These are phyloP conservation scores for Aromia moschata DNA, from an alignment of 2,888 invertebrate genomes.

Conservation along the genomic window DNA sequence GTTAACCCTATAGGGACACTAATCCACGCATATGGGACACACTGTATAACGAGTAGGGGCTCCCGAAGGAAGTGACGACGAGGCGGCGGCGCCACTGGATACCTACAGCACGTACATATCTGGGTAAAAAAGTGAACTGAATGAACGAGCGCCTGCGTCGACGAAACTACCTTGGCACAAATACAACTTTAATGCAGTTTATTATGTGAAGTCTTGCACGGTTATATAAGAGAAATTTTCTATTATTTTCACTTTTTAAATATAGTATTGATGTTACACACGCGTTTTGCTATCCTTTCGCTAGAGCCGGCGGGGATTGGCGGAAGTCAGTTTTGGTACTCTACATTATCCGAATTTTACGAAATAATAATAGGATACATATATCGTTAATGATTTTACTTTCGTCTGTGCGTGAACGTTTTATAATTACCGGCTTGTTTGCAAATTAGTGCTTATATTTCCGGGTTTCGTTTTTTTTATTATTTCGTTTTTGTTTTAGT, in stretches of 20 bases:
- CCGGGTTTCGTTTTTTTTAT: conserved; percentile 11
- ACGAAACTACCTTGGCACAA: conserved; percentile 62
- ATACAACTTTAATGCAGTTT: conserved; percentile 56
- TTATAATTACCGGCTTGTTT: conserved; percentile 19
- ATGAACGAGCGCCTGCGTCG: conserved; percentile 22
- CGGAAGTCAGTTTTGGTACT: conserved; percentile 40
- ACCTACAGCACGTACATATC: neutral
- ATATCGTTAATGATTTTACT: conserved; percentile 19
- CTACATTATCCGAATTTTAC: conserved; percentile 7
- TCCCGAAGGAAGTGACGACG: no score
- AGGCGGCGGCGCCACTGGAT: neutral
- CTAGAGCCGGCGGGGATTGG: conserved; percentile 35
- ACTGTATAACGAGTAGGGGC: no score
- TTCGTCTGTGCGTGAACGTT: conserved; percentile 21
- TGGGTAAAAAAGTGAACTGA: conserved; percentile 17
- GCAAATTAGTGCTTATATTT: conserved; percentile 20
- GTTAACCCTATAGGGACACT: no score
- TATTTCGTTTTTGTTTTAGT: no score
- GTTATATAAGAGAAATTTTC: conserved; percentile 62
- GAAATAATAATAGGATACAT: conserved; percentile 18
- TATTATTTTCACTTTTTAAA: conserved; percentile 64
- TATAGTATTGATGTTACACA: conserved; percentile 46
- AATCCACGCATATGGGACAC: no score
- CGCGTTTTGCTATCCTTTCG: conserved; percentile 48
- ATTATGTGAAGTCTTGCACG: conserved; percentile 59